Percentiles rank a stretch among this genome's conserved stretches.
Conservation (phyloP, 2,113 vertebrate species). For the Hydrochoerus hydrochaeris region DNA sequence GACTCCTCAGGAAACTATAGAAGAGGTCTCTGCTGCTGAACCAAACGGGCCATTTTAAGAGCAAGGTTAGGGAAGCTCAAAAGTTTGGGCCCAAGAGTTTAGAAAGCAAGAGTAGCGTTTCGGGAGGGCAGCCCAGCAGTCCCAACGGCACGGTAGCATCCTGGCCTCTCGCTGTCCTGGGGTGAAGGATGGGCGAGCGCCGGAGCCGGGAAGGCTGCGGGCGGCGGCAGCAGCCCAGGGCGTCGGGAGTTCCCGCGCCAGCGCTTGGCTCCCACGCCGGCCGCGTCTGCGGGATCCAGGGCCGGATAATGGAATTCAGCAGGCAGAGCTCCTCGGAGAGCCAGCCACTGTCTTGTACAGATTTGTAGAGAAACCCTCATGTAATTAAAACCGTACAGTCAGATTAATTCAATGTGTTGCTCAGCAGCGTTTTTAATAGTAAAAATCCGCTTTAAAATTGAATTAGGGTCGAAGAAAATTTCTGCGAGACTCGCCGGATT, state of each 20-base stretch:
- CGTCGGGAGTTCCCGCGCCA: constrained; percentile 44
- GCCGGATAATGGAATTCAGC: constrained; percentile 87
- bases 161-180: constrained; percentile 82
- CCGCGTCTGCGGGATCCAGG: constrained; percentile 83
- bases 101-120: constrained; percentile 80
- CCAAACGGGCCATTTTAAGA: constrained; percentile 76
- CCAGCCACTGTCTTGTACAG: constrained; percentile 87
- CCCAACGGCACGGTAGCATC: constrained; percentile 88
- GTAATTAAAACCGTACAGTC: constrained; percentile 88
- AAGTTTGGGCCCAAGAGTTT: constrained; percentile 79
- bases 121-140: constrained; percentile 79
- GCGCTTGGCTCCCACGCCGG: constrained; percentile 88
- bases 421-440: constrained; percentile 83
- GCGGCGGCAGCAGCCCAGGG: constrained; percentile 71
- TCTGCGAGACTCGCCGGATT: constrained; percentile 74
- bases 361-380: constrained; percentile 86
- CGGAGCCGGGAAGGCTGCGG: constrained; percentile 80
- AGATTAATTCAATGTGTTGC: constrained; percentile 86
- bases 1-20: constrained; percentile 52
- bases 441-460: constrained; percentile 83
- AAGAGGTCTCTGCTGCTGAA: constrained; percentile 78
- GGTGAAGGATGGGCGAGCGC: constrained; percentile 84
- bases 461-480: constrained; percentile 79
- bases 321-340: constrained; percentile 85
- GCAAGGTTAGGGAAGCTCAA: constrained; percentile 73